Evolutionary conservation across 2,113 vertebrate species (phyloP), one percentile per base, ranked within the genome.

Genomic region (Cettia cetti): DNA sequence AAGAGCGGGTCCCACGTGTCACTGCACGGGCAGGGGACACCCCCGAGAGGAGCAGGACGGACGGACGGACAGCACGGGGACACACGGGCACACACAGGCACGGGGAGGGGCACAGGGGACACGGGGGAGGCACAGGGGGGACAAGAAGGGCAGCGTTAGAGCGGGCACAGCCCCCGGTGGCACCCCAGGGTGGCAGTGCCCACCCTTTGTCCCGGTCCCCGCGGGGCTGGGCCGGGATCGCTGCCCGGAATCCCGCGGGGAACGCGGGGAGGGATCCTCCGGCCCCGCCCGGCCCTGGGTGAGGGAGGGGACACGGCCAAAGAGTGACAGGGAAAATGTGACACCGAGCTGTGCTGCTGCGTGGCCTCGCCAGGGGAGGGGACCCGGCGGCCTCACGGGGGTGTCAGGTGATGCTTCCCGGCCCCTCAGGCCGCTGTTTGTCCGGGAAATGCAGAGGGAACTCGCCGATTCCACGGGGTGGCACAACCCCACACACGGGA

Each of bases 121-220:
- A 76, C 47, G 82, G 57, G 86, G 85, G 75, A 69, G 83, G 87
- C 49, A 61, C 64, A 54, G 82, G 93, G 96, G 97, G 97, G 93
- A 97, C 96, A 97, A 97, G 98, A 98, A 96, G 97, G 97, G 90
- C 96, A 74, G 91, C 22, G 94, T 98, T 98, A 98, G 98, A 97
- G 70, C 82, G 78, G 97, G 42, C 77, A 64, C 70, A 3, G 70
- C 16, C 57, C 53, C 68, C 40, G 78, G 28, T 47, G 15, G 37
- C 59, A 22, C 61, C 22, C 6, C 4, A 35, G 64, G 57, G 82
- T 10, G 79, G 7, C 31, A 0, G 68, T 49, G 49, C 68, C 82
- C 77, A 44, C 44, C n/a, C n/a, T n/a, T n/a, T n/a, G n/a, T n/a
- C n/a, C n/a, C n/a, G n/a, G n/a, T n/a, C n/a, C n/a, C n/a, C n/a